A percentile compares a stretch with the other conserved stretches of the same genome.
phyloP scores from a whole-genome alignment of 1,140 invertebrate genomes.

The Heliconius hewitsoni region DNA sequence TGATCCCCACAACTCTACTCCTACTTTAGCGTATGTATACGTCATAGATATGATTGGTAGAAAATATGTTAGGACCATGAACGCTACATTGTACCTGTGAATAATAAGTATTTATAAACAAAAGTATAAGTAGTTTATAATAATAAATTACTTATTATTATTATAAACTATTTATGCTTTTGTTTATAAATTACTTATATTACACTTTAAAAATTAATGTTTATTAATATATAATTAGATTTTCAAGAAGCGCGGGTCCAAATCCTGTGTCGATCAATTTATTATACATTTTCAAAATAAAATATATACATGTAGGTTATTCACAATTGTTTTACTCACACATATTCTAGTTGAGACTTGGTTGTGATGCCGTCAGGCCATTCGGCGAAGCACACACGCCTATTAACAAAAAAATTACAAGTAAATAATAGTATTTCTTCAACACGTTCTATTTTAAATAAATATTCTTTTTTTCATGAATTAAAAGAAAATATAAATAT shows the following conservation, averaged over 20 bases:
- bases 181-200: too few relatives aligned
- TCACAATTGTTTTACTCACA: constrained; percentile 84
- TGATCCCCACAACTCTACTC: constrained; percentile 96
- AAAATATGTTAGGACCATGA: constrained; percentile 96
- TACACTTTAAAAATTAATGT: too few relatives aligned
- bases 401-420: constrained; percentile 37
- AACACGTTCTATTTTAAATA: too few relatives aligned
- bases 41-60: constrained; percentile 95
- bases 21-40: constrained; percentile 95
- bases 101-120: background rate
- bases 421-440: too few relatives aligned
- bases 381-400: constrained; percentile 88
- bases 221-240: too few relatives aligned
- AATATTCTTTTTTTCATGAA: too few relatives aligned
- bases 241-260: too few relatives aligned
- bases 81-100: constrained; percentile 92
- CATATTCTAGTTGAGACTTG: constrained; percentile 87
- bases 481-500: too few relatives aligned
- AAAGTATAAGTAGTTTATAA: background rate
- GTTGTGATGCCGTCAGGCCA: constrained; percentile 91
- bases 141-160: too few relatives aligned
- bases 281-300: too few relatives aligned
- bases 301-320: background rate
- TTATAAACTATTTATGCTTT: too few relatives aligned
- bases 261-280: too few relatives aligned